Evolutionary conservation across 2,797 vertebrate genomes (phyloP), one percentile per base, ranked within the genome.

Genomic region (Rhabdophis nuchalis): DNA sequence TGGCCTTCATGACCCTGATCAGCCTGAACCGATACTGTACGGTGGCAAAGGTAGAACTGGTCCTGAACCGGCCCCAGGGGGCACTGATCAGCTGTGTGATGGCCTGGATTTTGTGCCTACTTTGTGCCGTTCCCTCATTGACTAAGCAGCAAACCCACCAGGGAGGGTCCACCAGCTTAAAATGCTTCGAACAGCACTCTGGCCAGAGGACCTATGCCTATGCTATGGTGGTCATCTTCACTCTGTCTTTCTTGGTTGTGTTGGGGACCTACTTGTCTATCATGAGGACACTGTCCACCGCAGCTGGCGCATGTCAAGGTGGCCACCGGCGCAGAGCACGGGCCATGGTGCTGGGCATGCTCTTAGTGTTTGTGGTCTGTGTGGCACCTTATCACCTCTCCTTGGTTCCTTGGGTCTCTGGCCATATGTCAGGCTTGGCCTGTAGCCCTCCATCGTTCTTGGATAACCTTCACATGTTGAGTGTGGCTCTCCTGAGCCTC

Each of bases 331-430:
- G 91, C 36, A 93, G 93, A 88, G 97, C 96, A 0, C 94, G 95
- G 0, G 93, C 96, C 90, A 95, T 96, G 97, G 97, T 96, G 56
- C 86, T 96, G 94, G 97, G 96, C 4, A 97, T 97, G 95, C 89
- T 97, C 85, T 91, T 97, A 64, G 95, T 97, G 64, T 97, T 97
- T 0, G 92, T 93, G 27, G 72, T 96, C 85, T 97, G 96, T 0
- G 94, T 97, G 94, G 96, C 94, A 0, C 96, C 96, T 1, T 97
- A 97, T 90, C 97, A 97, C 87, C 50, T 97, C 87, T 97, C 95
- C 0, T 94, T 98, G 94, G 96, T 91, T 0, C 95, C 96, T 16
- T 97, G 97, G 97, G 96, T 96, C 58, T 94, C 94, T 0, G 32
- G 87, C 54, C 93, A 0, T 72, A 93, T 92, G 89, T 32, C 92